These are phyloP conservation scores for Larimichthys crocea DNA, from an alignment of 2,113 vertebrate species.

Conservation along the genomic window DNA sequence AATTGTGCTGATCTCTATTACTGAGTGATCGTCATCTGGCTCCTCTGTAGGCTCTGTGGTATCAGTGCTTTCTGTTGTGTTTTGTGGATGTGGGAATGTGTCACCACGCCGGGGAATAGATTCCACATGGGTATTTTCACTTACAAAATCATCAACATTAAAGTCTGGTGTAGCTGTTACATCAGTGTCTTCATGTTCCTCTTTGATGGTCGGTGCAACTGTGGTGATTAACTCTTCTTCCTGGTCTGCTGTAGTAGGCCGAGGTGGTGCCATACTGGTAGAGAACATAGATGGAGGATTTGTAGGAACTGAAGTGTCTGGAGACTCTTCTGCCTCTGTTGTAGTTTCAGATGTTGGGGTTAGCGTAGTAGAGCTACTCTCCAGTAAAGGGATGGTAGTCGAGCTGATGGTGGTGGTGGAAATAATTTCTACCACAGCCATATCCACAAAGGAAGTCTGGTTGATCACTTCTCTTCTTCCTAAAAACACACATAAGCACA, in stretches of 20 bases:
- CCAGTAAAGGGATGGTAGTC: constrained; percentile 54
- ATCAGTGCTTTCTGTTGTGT: constrained; percentile 32
- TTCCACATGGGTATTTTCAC: constrained; percentile 30
- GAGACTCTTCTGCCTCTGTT: constrained; percentile 36
- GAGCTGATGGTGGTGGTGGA: constrained; percentile 36
- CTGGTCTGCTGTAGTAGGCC: constrained; percentile 40
- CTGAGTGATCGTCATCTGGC: constrained; percentile 67
- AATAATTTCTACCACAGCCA: constrained; percentile 63
- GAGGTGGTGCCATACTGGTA: constrained; percentile 82
- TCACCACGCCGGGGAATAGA: constrained; percentile 50
- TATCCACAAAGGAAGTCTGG: constrained; percentile 78
- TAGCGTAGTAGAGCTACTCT: constrained; percentile 40
- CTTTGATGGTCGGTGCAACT: constrained; percentile 60
- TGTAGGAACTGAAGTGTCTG: constrained; percentile 41
- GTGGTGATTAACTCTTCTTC: constrained; percentile 68
- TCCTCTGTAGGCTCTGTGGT: constrained; percentile 57
- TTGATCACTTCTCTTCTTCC: constrained; percentile 69
- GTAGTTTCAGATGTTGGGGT: constrained; percentile 24
- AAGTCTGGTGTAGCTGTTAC: constrained; percentile 36
- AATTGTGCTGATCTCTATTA: constrained; percentile 73
- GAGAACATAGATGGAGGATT: constrained; percentile 83
- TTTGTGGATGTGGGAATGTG: constrained; percentile 31
- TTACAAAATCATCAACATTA: constrained; percentile 52
- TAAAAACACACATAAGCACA: constrained; percentile 59
- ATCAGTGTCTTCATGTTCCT: constrained; percentile 51